A percentile compares a stretch with the other conserved stretches of the same genome.
phyloP scores from a whole-genome alignment of 2,888 invertebrate species.

The Thereva nobilitata region DNA sequence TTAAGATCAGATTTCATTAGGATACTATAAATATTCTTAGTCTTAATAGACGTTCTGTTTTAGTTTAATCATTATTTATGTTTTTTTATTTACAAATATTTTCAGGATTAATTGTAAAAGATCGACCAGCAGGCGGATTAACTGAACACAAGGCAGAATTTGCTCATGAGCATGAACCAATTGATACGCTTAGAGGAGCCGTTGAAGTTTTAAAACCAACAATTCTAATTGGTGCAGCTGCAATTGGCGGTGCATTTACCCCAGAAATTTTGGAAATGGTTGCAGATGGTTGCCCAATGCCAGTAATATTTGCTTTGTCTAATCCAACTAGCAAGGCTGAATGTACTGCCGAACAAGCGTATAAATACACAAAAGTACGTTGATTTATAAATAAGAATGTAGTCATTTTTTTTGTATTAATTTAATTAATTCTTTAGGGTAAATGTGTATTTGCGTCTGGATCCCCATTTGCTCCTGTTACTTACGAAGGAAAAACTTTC shows the following conservation, averaged over 20 bases:
- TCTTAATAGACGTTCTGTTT: neutral
- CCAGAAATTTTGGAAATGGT: slow-evolving; percentile 82
- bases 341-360: slow-evolving; percentile 99
- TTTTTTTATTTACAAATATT: neutral
- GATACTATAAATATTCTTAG: no score
- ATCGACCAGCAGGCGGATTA: slow-evolving; percentile 81
- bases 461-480: slow-evolving; percentile 90
- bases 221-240: slow-evolving; percentile 93
- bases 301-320: slow-evolving; percentile 96
- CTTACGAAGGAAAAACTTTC: slow-evolving; percentile 75
- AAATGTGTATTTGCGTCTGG: slow-evolving; percentile 94
- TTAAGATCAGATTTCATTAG: no score
- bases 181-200: slow-evolving; percentile 79
- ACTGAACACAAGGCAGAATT: slow-evolving; percentile 80
- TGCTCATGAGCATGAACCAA: slow-evolving; percentile 76
- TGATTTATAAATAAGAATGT: neutral
- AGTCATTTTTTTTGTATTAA: neutral
- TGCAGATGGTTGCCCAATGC: slow-evolving; percentile 79
- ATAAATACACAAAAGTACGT: slow-evolving; percentile 77
- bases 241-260: slow-evolving; percentile 93
- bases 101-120: slow-evolving; percentile 82
- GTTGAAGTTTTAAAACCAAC: slow-evolving; percentile 82
- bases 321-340: slow-evolving; percentile 98
- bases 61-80: neutral
- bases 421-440: slow-evolving; percentile 64